Conservation (phyloP, 2,797 vertebrate genomes). For the Anableps anableps region DNA sequence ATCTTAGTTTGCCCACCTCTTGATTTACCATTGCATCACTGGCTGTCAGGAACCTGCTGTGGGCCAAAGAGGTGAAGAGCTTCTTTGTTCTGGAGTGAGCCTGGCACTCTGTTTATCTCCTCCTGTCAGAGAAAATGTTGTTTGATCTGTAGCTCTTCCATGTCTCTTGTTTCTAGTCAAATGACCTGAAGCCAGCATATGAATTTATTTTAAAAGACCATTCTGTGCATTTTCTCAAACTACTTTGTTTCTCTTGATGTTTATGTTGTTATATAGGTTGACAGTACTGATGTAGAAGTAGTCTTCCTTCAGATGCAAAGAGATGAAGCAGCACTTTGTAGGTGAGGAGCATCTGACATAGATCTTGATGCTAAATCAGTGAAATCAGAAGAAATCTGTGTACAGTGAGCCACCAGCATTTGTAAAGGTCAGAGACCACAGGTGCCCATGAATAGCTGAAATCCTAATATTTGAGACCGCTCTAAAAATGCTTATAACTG, state of each 20-base stretch:
- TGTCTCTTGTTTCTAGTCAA: constrained; percentile 69
- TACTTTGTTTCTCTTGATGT: neutral
- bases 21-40: constrained; percentile 64
- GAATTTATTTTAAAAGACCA: constrained; percentile 19
- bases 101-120: constrained; percentile 80
- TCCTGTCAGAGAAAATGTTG: constrained; percentile 77
- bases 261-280: neutral
- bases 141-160: constrained; percentile 77
- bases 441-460: neutral
- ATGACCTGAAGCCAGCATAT: constrained; percentile 64
- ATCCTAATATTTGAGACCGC: neutral
- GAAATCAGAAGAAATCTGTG: neutral
- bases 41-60: constrained; percentile 65
- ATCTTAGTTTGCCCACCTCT: constrained; percentile 68
- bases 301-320: neutral
- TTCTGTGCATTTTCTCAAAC: neutral
- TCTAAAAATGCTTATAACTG: neutral
- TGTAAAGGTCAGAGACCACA: neutral
- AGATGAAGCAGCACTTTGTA: neutral
- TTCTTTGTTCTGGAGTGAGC: constrained; percentile 78
- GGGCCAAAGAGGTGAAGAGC: constrained; percentile 70
- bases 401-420: neutral
- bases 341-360: neutral
- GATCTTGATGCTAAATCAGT: neutral
- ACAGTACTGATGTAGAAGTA: neutral